Base-by-base conservation (phyloP, 2,797 vertebrate genomes). In the Sylvilagus floridanus region DNA sequence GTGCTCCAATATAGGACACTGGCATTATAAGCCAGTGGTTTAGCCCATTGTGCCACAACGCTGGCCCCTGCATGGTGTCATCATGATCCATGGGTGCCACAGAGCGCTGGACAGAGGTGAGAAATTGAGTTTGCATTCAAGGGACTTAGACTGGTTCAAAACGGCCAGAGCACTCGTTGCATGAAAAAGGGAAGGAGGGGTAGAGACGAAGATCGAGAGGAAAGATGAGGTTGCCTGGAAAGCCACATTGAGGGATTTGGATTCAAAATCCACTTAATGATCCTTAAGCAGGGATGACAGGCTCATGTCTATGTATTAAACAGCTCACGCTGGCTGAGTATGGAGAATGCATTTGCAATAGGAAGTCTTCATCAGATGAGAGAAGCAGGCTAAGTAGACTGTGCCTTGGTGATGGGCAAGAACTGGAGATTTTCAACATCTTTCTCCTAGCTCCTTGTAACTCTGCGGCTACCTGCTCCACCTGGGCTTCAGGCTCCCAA, bases 261-360 rank as follows among this genome's bases (percentile, higher is more conserved):
- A 65, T 89, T 84, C 83, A 84, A 91, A 94, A 60, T 54, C 52
- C 26, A 75, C 42, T 93, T 86, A 68, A 73, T 26, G 65, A 72
- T 69, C 35, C 69, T 66, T 75, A 73, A 71, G 52, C 89, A 79
- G 65, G n/a, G 47, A 50, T 35, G 66, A 76, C 57, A 52, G n/a
- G 60, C 17, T 88, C 84, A 71, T 2, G 22, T 50, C 16, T 77
- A 16, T 17, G 21, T 30, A 35, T 52, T 73, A 30, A 90, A 60
- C 9, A 68, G 16, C 54, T 72, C 42, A n/a, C 11, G 69, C 57
- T 84, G 11, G 11, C 60, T 57, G 22, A 13, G 30, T 52, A 6
- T 24, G 30, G 42, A 62, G 42, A 62, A 73, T 4, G 50, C 30
- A 5, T 84, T 71, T 62, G 28, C 68, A 42, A 47, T 3, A 87